phyloP scores from a whole-genome alignment of 2,797 vertebrate species.

The Paedocypris micromegethes region DNA sequence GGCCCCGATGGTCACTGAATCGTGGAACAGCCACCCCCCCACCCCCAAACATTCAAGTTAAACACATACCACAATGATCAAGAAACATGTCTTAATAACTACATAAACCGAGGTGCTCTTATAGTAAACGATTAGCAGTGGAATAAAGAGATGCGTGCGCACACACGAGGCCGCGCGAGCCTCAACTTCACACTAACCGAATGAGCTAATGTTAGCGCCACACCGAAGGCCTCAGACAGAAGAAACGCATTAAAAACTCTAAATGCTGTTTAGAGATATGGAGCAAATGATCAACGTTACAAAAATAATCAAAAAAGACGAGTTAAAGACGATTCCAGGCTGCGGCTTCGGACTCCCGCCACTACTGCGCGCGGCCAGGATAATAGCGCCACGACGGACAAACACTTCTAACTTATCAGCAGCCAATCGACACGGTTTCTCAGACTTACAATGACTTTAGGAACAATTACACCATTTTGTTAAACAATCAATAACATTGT shows the following conservation, averaged over 20 bases:
- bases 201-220: neutral
- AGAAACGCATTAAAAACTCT: neutral
- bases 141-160: conserved; percentile 20
- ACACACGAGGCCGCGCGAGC: conserved; percentile 30
- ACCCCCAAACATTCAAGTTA: no score
- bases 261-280: neutral
- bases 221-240: conserved; percentile 13
- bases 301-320: neutral
- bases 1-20: neutral
- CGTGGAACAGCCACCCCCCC: neutral
- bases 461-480: neutral
- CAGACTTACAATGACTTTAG: accelerated
- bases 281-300: neutral
- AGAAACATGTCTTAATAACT: no score
- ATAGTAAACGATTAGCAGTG: no score
- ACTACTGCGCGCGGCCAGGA: conserved; percentile 4
- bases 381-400: conserved; percentile 27
- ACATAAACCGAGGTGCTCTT: no score
- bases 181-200: neutral
- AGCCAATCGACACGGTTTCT: neutral
- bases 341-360: neutral
- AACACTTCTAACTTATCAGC: neutral
- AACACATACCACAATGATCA: neutral
- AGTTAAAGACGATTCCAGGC: neutral
- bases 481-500: no score